Conservation (phyloP, 2,113 vertebrate species). For the Anhinga anhinga region DNA sequence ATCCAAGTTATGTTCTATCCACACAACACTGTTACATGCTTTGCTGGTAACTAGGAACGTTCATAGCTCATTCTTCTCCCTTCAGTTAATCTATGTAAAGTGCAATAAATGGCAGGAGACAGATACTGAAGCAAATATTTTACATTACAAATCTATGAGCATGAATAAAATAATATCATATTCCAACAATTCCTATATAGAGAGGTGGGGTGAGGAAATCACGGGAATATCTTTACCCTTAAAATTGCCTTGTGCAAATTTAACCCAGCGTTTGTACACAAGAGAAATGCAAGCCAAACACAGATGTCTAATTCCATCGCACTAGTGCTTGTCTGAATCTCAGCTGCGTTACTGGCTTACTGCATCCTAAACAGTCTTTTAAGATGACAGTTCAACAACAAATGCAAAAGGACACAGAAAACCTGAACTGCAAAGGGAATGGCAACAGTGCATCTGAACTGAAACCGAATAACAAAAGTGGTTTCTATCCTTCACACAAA, state of each 20-base stretch:
- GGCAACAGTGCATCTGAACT: not conserved
- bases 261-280: not conserved
- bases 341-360: not conserved
- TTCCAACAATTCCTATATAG: not conserved
- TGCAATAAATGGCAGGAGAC: not conserved
- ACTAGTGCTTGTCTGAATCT: not conserved
- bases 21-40: not conserved
- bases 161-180: not conserved
- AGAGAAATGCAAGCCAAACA: not conserved
- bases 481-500: not conserved
- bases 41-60: not conserved
- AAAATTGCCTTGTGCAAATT: not conserved
- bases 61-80: not conserved
- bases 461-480: not conserved
- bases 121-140: not conserved
- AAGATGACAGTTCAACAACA: not conserved
- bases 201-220: not conserved
- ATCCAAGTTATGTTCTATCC: not conserved
- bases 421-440: not conserved
- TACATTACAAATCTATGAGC: not conserved
- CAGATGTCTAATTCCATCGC: not conserved
- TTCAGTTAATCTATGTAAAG: not conserved
- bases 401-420: not conserved
- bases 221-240: not conserved
- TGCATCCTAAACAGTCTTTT: not conserved